Percentiles rank a stretch among this genome's conserved stretches.
Evolutionary conservation across 2,113 vertebrate species (phyloP).

Genomic region (Eretmochelys imbricata): DNA sequence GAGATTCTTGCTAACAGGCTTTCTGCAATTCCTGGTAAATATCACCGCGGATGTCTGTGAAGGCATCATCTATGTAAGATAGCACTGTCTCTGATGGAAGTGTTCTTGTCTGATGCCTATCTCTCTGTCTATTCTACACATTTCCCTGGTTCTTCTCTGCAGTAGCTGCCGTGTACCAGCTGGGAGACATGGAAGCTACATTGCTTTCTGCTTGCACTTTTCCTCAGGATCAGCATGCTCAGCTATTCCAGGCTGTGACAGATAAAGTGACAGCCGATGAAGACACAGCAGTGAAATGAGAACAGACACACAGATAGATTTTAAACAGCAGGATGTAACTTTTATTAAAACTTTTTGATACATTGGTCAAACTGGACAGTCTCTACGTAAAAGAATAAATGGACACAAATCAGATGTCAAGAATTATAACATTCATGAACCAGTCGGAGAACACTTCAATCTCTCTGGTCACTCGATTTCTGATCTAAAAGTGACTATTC

Average conservation of each 20-base stretch:
- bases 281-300: neutral
- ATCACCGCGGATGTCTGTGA: neutral
- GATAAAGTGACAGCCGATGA: no score
- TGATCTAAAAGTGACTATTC: no score
- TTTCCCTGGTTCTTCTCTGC: neutral
- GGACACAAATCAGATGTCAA: no score
- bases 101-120: neutral
- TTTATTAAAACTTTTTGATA: no score
- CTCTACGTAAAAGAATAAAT: no score
- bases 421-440: no score
- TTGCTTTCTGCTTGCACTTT: accelerated
- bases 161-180: neutral
- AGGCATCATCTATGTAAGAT: neutral
- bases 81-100: neutral
- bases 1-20: neutral
- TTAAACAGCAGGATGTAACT: no score
- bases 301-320: neutral
- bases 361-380: no score
- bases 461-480: no score
- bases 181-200: neutral
- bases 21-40: neutral
- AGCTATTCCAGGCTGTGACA: neutral
- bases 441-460: no score
- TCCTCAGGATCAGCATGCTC: no score
- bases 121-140: neutral